phyloP scores from a whole-genome alignment of 2,797 vertebrate genomes.

The Paramormyrops hopkinsi region DNA sequence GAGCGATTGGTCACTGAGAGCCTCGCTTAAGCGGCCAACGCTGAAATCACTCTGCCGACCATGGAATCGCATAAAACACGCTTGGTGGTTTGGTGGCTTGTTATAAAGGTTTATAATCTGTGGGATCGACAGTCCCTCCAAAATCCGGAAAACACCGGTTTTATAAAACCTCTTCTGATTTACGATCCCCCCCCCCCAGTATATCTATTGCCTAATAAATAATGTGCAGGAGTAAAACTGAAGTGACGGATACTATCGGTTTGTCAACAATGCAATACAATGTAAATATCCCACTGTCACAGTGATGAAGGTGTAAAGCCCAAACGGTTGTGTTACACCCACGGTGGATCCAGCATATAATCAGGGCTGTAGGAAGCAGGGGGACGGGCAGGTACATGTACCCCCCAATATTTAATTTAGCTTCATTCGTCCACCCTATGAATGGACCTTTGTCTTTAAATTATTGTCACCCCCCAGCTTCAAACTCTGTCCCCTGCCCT shows the following conservation, averaged over 20 bases:
- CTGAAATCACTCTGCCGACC: background rate
- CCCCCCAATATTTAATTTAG: background rate
- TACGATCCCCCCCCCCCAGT: background rate
- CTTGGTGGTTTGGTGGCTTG: background rate
- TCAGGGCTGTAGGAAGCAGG: background rate
- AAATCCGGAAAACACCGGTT: background rate
- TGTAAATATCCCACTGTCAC: background rate
- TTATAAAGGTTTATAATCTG: background rate
- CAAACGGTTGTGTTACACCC: background rate
- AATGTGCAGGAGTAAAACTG: background rate
- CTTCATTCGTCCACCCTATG: background rate
- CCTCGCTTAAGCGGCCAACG: background rate
- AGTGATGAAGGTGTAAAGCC: background rate
- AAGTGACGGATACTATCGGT: background rate
- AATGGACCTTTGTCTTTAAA: background rate
- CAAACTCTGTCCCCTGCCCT: background rate
- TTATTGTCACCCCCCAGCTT: background rate
- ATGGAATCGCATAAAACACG: background rate
- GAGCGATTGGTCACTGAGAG: background rate
- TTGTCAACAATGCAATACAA: background rate
- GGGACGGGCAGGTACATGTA: background rate
- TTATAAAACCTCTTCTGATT: background rate
- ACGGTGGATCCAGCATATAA: background rate
- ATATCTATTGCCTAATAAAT: background rate
- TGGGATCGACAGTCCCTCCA: background rate